Evolutionary conservation across 2,797 vertebrate genomes (phyloP), one percentile per base, ranked within the genome.

Genomic region (Phrynocephalus vlangalii): DNA sequence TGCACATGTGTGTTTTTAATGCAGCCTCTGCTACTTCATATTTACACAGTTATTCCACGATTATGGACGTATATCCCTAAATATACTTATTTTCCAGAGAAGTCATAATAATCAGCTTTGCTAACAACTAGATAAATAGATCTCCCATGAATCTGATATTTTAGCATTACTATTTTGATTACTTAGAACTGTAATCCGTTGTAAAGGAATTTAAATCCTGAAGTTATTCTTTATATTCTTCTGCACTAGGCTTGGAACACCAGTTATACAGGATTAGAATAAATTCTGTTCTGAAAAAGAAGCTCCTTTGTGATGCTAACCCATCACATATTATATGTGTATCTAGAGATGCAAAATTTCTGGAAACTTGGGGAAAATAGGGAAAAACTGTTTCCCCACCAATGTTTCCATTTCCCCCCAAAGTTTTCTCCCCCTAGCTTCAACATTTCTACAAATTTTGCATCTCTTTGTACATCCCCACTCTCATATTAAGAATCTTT

Each of bases 1-100:
- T 77, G n/a, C 77, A 15, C 28, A 4, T 67, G 6, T 50, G 2
- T 30, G 8, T 28, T 73, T 22, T 79, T 10, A 33, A 28, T 18
- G 16, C 11, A 78, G 30, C 38, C 72, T 38, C 15, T 71, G 44
- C 28, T 79, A 83, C 26, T 70, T 16, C 9, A 30, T 18, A 30
- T 75, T 38, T 83, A 83, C 70, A 77, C 30, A 83, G 22, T 78
- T n/a, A 38, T 83, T 60, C 63, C 48, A 87, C 48, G 16, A 18
- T 33, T 33, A 33, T 33, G 33, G 33, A 33, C 2, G 33, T 33
- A 33, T 71, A 10, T 86, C 30, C 38, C 30, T 71, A 33, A 20
- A 30, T 0, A 66, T 81, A n/a, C 56, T 75, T 81, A 11, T 72
- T 73, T 20, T 63, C 18, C 60, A 63, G 60, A 18, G 60, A 63